Conservation (phyloP, 2,888 invertebrate genomes). For the Steinernema hermaphroditum region DNA sequence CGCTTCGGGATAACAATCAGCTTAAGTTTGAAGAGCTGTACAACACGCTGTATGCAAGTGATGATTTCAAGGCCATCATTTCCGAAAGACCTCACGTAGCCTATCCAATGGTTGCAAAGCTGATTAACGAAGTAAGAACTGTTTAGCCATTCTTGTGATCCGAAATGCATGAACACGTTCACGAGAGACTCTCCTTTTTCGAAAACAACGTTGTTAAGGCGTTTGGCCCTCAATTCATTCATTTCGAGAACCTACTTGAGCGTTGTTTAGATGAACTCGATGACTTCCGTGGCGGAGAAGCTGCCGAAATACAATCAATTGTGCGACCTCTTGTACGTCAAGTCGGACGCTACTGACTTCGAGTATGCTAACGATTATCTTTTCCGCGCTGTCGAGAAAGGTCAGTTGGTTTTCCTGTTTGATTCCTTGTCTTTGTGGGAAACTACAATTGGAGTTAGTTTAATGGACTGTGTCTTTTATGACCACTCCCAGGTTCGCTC, state of each 20-base stretch:
- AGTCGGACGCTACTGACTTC: not conserved
- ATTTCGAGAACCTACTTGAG: not conserved
- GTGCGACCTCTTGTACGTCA: not conserved
- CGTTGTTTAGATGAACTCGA: not conserved
- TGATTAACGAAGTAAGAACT: not conserved
- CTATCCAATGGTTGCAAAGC: not conserved
- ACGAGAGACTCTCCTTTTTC: not conserved
- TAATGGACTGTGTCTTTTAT: slow-evolving; percentile 11
- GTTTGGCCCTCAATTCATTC: not conserved
- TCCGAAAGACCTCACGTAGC: slow-evolving; percentile 2
- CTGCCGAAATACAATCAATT: not conserved
- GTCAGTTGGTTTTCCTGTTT: not conserved
- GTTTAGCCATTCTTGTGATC: too few species aligned
- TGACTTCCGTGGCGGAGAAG: not conserved
- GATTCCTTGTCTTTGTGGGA: not conserved
- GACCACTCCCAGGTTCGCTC: not conserved
- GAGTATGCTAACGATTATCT: not conserved
- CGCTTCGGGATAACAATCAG: not conserved
- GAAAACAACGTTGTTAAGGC: too few species aligned
- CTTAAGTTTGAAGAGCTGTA: not conserved
- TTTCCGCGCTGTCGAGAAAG: slow-evolving; percentile 17
- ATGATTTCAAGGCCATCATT: not conserved
- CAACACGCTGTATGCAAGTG: not conserved
- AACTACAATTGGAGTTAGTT: not conserved
- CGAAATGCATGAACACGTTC: not conserved